phyloP scores from a whole-genome alignment of 1,140 invertebrate genomes.

The Pectinophora gossypiella region DNA sequence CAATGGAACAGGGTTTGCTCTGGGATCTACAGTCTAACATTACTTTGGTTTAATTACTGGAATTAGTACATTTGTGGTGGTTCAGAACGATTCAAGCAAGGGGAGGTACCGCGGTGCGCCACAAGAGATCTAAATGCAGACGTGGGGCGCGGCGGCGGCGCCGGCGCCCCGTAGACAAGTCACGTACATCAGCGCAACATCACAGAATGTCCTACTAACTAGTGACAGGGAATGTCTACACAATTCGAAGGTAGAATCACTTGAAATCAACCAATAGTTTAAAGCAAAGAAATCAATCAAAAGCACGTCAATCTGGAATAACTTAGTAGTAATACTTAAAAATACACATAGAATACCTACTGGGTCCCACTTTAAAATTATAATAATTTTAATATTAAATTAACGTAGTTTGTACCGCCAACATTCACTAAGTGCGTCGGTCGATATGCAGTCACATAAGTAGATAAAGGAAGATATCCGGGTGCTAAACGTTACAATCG shows the following conservation, averaged over 20 bases:
- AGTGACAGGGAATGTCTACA: slow-evolving; percentile 46
- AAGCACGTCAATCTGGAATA: slow-evolving; percentile 62
- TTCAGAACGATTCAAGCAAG: no score
- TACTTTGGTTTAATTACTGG: slow-evolving; percentile 45
- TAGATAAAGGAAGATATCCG: no score
- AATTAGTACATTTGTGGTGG: slow-evolving; percentile 17
- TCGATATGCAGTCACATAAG: slow-evolving; percentile 40
- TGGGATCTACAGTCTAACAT: slow-evolving; percentile 11
- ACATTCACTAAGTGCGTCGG: slow-evolving; percentile 62
- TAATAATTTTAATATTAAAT: slow-evolving; percentile 42
- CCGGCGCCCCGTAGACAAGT: no score
- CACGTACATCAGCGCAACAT: no score
- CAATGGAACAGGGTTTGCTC: no score
- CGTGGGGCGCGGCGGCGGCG: no score
- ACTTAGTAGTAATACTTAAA: slow-evolving; percentile 67
- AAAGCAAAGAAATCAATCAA: slow-evolving; percentile 33
- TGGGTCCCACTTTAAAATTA: slow-evolving; percentile 65
- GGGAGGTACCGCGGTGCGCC: no score
- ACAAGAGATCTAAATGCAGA: no score
- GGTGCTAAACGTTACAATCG: no score
- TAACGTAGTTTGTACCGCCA: slow-evolving; percentile 57
- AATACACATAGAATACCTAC: slow-evolving; percentile 62
- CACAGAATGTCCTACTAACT: no score
- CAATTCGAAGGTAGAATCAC: slow-evolving; percentile 20
- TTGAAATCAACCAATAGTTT: slow-evolving; percentile 5